Base-by-base conservation (phyloP, 1,140 invertebrate species). In the Octopus sinensis region DNA sequence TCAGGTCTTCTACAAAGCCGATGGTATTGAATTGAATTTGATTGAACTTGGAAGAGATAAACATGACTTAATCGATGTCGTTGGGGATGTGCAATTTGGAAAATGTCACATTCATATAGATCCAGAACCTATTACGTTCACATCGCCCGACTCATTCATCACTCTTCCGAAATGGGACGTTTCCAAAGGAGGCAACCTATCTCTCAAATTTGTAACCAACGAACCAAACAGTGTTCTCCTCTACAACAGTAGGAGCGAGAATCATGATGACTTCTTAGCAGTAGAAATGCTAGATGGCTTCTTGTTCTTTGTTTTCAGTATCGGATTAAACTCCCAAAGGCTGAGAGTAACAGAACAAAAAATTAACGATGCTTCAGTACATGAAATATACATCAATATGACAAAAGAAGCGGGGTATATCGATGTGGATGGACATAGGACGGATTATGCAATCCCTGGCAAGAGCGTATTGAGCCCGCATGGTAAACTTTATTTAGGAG, bases 271-370 rank as follows among this genome's bases (percentile, higher is more conserved):
- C 89, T 93, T 97, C 76, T 97, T 99, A 88, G 96, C 96, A 10
- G 94, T 99, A 84, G 97, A 99, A 90, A 92, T 99, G 82, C 93
- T 98, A 68, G 96, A 96, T 83, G 97, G 97, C 0, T 95, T 98
- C 88, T 93, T 99, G 78, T 98, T 96, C 89, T 93, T 98, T 17
- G 95, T 98, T 84, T 91, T 97, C 80, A 96, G 98, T 89, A 91
- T 98, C 23, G 97, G 97, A 0, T 96, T 96, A n/a, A 97, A 97
- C 0, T 78, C 83, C 76, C 82, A 75, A 73, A 86, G 93, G 95
- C 0, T 93, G 96, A 1, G 95, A 85, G 90, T 88, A 23, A 84
- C 84, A 52, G 80, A 82, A 13, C 73, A 81, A 30, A 83, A 79
- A 56, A 94, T 99, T 0, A 96, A 97, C 89, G 97, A 99, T 86